Percentiles rank a stretch among this genome's conserved stretches.
Evolutionary conservation across 2,888 invertebrate species (phyloP).

Genomic region (Eledone cirrhosa): DNA sequence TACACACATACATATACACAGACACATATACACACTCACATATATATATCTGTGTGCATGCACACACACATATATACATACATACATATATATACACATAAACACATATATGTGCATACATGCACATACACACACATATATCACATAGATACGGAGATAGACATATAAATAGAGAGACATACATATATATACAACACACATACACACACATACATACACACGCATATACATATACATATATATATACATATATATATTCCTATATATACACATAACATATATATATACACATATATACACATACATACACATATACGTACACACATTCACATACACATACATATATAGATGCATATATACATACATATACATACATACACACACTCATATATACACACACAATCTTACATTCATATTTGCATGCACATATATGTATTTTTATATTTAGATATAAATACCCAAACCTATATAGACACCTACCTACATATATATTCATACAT

Average conservation of each 20-base stretch:
- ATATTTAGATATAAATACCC: too few relatives aligned
- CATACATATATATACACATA: neutral
- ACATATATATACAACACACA: too few relatives aligned
- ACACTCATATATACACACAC: neutral
- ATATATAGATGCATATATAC: neutral
- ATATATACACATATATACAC: neutral
- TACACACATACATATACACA: slow-evolving; percentile 1
- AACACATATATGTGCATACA: neutral
- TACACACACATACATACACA: too few relatives aligned
- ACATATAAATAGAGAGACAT: too few relatives aligned
- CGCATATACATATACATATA: too few relatives aligned
- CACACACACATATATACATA: neutral
- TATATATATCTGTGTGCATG: neutral
- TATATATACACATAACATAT: too few relatives aligned
- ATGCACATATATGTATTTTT: too few relatives aligned
- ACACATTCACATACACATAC: neutral
- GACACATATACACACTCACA: neutral
- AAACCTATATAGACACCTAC: neutral
- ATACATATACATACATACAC: neutral
- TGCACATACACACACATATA: neutral
- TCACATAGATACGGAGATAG: too few relatives aligned
- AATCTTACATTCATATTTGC: too few relatives aligned
- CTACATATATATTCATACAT: too few relatives aligned
- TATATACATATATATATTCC: too few relatives aligned
- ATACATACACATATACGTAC: neutral